These are phyloP conservation scores for Meloidogyne hapla DNA, from an alignment of 1,140 invertebrate species.

Conservation along the genomic window DNA sequence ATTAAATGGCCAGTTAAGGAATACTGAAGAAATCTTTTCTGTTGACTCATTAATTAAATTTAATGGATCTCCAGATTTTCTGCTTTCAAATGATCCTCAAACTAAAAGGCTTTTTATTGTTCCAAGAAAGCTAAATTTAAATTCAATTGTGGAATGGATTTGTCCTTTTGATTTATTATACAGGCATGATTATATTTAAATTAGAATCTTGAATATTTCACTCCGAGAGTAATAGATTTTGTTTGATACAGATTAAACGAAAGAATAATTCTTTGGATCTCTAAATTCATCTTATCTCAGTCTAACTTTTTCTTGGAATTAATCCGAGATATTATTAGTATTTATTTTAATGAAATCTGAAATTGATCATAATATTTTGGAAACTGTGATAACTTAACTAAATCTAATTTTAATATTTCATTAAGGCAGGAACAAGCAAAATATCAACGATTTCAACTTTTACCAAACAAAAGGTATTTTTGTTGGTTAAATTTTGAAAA, in stretches of 20 bases:
- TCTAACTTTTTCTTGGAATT: not conserved
- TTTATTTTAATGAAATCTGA: too few species aligned
- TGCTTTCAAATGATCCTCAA: conserved; percentile 23
- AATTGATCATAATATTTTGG: too few species aligned
- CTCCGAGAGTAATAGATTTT: not conserved
- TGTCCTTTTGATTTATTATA: conserved; percentile 30
- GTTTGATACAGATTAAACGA: not conserved
- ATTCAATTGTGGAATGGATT: not conserved
- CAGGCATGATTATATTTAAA: conserved; percentile 15
- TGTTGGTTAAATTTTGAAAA: not conserved
- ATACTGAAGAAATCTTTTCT: conserved; percentile 13
- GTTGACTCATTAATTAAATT: not conserved
- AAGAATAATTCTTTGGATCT: too few species aligned
- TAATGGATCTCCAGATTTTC: not conserved
- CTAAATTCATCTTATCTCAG: not conserved
- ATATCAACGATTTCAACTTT: too few species aligned
- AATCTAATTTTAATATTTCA: too few species aligned
- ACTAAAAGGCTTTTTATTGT: conserved; percentile 21
- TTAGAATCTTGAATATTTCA: not conserved
- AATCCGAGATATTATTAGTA: too few species aligned
- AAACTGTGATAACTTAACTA: conserved; percentile 2
- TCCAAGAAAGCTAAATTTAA: not conserved
- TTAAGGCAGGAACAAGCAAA: too few species aligned
- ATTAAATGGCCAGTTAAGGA: conserved; percentile 12
- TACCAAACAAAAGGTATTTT: too few species aligned